A percentile compares a stretch with the other conserved stretches of the same genome.
Conservation (phyloP, 2,888 invertebrate species). For the Aspidapion aeneum region DNA sequence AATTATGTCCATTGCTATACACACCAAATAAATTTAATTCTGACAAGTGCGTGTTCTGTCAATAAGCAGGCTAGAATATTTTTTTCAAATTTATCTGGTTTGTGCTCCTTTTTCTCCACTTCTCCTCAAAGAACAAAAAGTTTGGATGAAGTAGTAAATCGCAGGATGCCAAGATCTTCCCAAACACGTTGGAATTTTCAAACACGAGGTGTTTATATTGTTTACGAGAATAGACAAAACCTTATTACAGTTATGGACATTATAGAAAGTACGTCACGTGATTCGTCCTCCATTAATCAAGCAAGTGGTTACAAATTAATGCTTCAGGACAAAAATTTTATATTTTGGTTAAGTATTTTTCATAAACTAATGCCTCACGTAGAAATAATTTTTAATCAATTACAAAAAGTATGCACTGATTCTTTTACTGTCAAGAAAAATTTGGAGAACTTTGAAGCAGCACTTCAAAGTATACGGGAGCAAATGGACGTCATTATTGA, state of each 20-base stretch:
- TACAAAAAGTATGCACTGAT: constrained; percentile 18
- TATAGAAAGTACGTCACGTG: constrained; percentile 13
- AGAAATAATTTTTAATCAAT: constrained; percentile 8
- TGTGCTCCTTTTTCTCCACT: constrained; percentile 14
- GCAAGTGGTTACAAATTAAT: constrained; percentile 18
- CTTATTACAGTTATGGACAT: constrained; percentile 17
- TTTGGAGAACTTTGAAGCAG: constrained; percentile 15
- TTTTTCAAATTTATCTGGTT: constrained; percentile 12
- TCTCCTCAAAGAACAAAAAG: constrained; percentile 15
- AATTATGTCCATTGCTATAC: constrained; percentile 10
- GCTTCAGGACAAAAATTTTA: constrained; percentile 20
- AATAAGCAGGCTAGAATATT: constrained; percentile 17
- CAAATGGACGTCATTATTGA: constrained; percentile 10
- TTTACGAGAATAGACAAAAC: constrained; percentile 15
- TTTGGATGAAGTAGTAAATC: constrained; percentile 13
- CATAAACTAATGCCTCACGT: constrained; percentile 19
- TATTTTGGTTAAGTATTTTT: constrained; percentile 21
- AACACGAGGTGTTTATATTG: constrained; percentile 11
- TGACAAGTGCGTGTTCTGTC: constrained; percentile 16
- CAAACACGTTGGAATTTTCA: constrained; percentile 14
- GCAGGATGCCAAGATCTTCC: neutral
- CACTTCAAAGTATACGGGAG: constrained; percentile 11
- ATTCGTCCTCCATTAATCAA: constrained; percentile 15
- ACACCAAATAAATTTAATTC: constrained; percentile 1
- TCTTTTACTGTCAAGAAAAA: constrained; percentile 8